Conservation (phyloP, 2,113 vertebrate species). For the Pachyramphus minor region DNA sequence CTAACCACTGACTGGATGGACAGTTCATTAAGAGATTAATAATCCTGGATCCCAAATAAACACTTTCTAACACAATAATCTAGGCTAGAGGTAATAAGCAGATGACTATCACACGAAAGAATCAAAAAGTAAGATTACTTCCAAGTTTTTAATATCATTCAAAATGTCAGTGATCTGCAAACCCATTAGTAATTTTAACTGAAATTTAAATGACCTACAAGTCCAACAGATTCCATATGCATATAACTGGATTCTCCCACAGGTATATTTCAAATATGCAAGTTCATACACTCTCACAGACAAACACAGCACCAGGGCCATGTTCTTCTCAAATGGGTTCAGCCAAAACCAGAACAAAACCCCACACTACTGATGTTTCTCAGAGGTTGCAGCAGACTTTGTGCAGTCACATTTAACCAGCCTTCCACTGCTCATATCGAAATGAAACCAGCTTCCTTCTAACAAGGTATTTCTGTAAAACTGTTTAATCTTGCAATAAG, state of each 20-base stretch:
- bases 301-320: neutral
- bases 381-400: neutral
- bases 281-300: neutral
- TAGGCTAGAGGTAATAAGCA: neutral
- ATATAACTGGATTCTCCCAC: neutral
- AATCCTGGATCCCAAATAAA: neutral
- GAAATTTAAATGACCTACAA: neutral
- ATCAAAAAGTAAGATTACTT: neutral
- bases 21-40: neutral
- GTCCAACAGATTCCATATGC: neutral
- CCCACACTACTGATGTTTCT: neutral
- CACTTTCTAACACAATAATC: neutral
- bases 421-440: neutral
- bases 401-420: neutral
- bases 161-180: neutral
- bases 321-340: neutral
- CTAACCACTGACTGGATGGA: neutral
- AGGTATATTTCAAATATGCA: neutral
- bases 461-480: neutral
- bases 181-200: neutral
- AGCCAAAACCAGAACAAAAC: neutral
- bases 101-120: neutral
- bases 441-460: neutral
- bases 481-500: neutral
- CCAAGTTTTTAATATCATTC: neutral